Conservation (phyloP, 2,797 vertebrate species). For the Coluber constrictor region DNA sequence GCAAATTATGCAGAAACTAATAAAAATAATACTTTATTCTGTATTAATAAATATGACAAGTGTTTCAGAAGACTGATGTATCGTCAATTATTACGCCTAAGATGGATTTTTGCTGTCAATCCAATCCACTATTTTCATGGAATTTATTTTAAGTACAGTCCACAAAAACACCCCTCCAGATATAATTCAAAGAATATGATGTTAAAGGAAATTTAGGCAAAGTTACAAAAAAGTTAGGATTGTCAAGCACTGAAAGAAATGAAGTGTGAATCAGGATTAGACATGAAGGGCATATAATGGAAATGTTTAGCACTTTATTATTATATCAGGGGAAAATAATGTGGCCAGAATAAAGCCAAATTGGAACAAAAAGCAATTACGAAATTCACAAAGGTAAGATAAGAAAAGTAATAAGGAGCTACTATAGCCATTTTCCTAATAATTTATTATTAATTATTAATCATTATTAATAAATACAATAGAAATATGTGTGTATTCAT, state of each 20-base stretch:
- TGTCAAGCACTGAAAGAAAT: background rate
- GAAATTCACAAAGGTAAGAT: background rate
- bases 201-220: background rate
- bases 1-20: background rate
- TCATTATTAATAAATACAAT: background rate
- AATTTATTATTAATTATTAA: too few relatives aligned
- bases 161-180: background rate
- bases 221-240: background rate
- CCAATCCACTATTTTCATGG: background rate
- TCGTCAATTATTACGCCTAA: background rate
- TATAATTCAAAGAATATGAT: background rate
- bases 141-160: background rate
- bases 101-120: background rate
- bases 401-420: background rate
- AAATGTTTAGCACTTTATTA: background rate
- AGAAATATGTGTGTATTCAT: background rate
- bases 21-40: background rate
- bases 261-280: background rate
- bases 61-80: background rate
- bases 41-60: background rate
- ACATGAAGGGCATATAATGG: background rate
- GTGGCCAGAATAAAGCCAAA: background rate
- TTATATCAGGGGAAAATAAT: background rate
- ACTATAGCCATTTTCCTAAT: background rate
- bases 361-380: conserved; percentile 6